Evolutionary conservation across 2,113 vertebrate species (phyloP).

Genomic region (Channa maculata): DNA sequence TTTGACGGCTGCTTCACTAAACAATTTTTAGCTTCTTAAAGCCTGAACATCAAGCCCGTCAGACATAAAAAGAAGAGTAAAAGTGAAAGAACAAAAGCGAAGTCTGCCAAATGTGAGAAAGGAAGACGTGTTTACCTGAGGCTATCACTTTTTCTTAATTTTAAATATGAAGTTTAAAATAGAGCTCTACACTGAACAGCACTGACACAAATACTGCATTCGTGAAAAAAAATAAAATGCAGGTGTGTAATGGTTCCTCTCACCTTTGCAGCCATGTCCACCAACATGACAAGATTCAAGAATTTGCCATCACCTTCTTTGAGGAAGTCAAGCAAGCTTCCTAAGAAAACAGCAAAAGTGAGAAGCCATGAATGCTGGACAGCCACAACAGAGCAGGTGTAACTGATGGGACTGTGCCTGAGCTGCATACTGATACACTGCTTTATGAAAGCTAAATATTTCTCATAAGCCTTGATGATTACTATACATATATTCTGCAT

Average conservation of each 20-base stretch:
- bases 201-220: slow-evolving; percentile 3
- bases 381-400: not conserved
- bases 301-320: slow-evolving; percentile 97
- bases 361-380: slow-evolving; percentile 18
- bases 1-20: slow-evolving; percentile 18
- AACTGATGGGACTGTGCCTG: not conserved
- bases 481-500: not conserved
- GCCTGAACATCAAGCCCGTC: slow-evolving; percentile 20
- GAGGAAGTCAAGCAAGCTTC: slow-evolving; percentile 94
- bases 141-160: slow-evolving; percentile 3
- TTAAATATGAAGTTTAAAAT: slow-evolving; percentile 50
- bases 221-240: not conserved
- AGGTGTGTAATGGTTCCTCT: not conserved
- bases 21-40: slow-evolving; percentile 33
- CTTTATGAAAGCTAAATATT: not conserved
- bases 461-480: no score
- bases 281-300: slow-evolving; percentile 92
- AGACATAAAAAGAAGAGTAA: not conserved
- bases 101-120: slow-evolving; percentile 17
- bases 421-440: slow-evolving; percentile 24
- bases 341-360: slow-evolving; percentile 74
- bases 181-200: slow-evolving; percentile 18
- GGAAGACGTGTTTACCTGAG: slow-evolving; percentile 22
- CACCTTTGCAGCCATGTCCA: slow-evolving; percentile 98
- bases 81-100: slow-evolving; percentile 29